Evolutionary conservation across 2,113 vertebrate species (phyloP), one percentile per base, ranked within the genome.

Genomic region (Pelecanoides urinatrix): DNA sequence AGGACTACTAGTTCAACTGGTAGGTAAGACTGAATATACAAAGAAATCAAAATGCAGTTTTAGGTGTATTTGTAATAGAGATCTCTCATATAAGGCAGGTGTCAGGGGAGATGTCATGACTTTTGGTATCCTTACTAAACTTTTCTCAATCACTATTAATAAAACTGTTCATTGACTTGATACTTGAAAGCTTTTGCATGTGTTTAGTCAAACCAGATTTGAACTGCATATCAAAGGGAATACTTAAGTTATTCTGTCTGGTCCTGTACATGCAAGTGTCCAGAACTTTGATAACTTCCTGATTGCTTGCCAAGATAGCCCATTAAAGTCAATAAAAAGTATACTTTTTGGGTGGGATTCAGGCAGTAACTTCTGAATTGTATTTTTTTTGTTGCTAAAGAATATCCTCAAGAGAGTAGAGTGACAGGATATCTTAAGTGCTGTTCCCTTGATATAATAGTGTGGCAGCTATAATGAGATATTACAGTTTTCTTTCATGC

Each of bases 151-250:
- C 40, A 16, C 55, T 77, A 18, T 70, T 86, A 94, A 67, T 83
- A 36, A 83, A 91, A 70, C 58, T 74, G 52, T 73, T 90, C 38
- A 63, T 66, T 90, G 78, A 59, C 71, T 86, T 77, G 75, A 62
- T 92, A n/a, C 55, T 86, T 95, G 86, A 88, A 85, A 91, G 62
- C 38, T 92, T 95, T 93, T 96, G 90, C 68, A 21, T 91, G 36
- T 86, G 49, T 85, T 87, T 42, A 75, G 71, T 90, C 58, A 90
- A 91, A 67, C 27, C 52, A 65, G 76, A 67, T 83, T 49, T 88
- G 82, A 93, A 76, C 61, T 94, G 78, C 56, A 3, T 84, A 92
- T 94, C 83, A 93, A 81, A 93, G 63, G 76, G 78, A 87, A 87
- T 92, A 29, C 23, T 87, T 52, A 23, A 74, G 32, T 95, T 87